These are phyloP conservation scores for Pterostichus niger DNA, from an alignment of 2,888 invertebrate species.

Conservation along the genomic window DNA sequence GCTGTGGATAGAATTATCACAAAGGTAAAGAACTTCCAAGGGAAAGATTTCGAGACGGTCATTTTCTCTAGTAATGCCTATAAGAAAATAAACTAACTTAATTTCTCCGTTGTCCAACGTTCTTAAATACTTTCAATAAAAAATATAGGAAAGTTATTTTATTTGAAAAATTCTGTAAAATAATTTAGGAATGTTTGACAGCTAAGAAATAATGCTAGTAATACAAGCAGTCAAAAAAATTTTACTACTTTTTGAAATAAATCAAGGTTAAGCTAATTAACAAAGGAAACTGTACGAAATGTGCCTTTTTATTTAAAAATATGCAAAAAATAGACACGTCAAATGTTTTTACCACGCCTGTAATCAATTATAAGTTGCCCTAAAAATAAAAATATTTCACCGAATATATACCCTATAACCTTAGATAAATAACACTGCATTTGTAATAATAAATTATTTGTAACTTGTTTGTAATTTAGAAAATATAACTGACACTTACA, in stretches of 20 bases:
- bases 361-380: slow-evolving; percentile 16
- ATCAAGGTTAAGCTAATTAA: slow-evolving; percentile 27
- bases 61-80: slow-evolving; percentile 77
- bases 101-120: too few relatives aligned
- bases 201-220: too few relatives aligned
- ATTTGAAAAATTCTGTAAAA: too few relatives aligned
- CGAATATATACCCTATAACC: not conserved
- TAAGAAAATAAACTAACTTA: slow-evolving; percentile 68
- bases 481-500: slow-evolving; percentile 32
- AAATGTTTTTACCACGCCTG: slow-evolving; percentile 33
- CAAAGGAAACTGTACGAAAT: not conserved
- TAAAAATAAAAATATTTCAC: slow-evolving; percentile 17
- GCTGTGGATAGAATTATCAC: slow-evolving; percentile 81
- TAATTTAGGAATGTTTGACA: too few relatives aligned
- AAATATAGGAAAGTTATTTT: too few relatives aligned
- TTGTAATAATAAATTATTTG: slow-evolving; percentile 14
- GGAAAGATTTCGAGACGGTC: slow-evolving; percentile 80
- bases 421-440: not conserved
- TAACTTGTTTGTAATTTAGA: not conserved
- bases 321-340: slow-evolving; percentile 23
- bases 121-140: too few relatives aligned
- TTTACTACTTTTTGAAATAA: too few relatives aligned
- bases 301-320: not conserved
- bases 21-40: slow-evolving; percentile 84
- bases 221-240: too few relatives aligned